Percentiles rank a stretch among this genome's conserved stretches.
Evolutionary conservation across 2,797 vertebrate genomes (phyloP).

Genomic region (Galago senegalensis): DNA sequence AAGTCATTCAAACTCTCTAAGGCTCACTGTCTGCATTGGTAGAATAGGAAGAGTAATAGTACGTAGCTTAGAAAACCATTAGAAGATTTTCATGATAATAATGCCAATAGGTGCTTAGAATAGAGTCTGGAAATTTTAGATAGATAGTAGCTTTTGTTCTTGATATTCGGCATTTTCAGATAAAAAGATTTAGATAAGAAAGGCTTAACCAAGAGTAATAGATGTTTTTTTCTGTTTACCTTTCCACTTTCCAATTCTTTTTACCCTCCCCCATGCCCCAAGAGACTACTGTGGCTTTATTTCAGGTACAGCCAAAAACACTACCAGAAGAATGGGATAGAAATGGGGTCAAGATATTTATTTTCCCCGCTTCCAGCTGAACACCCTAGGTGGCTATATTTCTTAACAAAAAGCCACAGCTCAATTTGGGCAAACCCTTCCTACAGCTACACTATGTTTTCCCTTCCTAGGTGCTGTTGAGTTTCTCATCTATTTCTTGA

Average conservation of each 20-base stretch:
- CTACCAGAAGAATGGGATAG: not conserved
- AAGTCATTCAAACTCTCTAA: conserved; percentile 37
- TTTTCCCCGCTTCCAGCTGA: not conserved
- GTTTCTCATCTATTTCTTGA: not conserved
- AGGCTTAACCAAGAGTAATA: not conserved
- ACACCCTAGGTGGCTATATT: not conserved
- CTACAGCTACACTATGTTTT: not conserved
- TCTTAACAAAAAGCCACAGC: not conserved
- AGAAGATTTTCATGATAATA: conserved; percentile 1
- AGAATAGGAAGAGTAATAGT: conserved; percentile 40
- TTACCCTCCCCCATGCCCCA: not conserved
- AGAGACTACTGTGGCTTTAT: not conserved
- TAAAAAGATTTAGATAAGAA: not conserved
- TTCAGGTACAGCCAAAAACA: not conserved
- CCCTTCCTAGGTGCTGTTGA: not conserved
- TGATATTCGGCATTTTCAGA: not conserved
- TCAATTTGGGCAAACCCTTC: not conserved
- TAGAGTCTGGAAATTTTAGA: not conserved
- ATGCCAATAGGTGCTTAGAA: not conserved
- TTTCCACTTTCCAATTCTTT: not conserved
- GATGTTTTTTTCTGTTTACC: not conserved
- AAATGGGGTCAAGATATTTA: not conserved
- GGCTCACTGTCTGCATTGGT: not conserved
- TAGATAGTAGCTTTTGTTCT: conserved; percentile 25
- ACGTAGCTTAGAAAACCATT: conserved; percentile 2